Evolutionary conservation across 2,797 vertebrate genomes (phyloP).

Genomic region (Ptychobarbus kaznakovi): DNA sequence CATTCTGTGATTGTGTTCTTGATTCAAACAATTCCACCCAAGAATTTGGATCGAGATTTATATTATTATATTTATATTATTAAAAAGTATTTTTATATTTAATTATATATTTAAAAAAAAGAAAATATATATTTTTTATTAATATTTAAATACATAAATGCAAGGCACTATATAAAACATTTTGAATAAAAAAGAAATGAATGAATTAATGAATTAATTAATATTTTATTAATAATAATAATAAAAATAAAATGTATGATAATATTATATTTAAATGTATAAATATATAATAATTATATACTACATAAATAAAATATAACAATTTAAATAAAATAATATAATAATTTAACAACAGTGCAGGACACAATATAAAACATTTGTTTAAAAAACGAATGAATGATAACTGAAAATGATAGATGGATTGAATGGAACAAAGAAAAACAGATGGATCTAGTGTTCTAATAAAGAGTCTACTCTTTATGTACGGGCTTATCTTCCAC

Average conservation of each 20-base stretch:
- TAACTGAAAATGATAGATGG: not conserved
- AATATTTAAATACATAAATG: not conserved
- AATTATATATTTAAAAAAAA: not conserved
- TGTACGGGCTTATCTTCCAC: constrained; percentile 21
- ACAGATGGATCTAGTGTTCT: not conserved
- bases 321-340: too few species aligned
- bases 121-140: not conserved
- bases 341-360: not conserved
- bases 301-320: too few species aligned
- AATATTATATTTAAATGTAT: too few species aligned
- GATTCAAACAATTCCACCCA: not conserved
- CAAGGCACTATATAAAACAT: not conserved
- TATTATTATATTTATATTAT: not conserved
- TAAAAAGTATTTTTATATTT: not conserved
- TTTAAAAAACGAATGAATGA: not conserved
- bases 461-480: not conserved
- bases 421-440: not conserved
- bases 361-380: too few species aligned
- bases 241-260: not conserved
- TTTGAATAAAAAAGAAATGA: not conserved
- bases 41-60: too few species aligned
- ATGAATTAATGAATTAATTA: not conserved
- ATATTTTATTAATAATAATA: not conserved
- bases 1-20: not conserved
- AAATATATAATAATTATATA: too few species aligned